Percentiles rank a stretch among this genome's conserved stretches.
These are phyloP conservation scores for Diarsia brunnea DNA, from an alignment of 2,888 invertebrate species.

Conservation along the genomic window DNA sequence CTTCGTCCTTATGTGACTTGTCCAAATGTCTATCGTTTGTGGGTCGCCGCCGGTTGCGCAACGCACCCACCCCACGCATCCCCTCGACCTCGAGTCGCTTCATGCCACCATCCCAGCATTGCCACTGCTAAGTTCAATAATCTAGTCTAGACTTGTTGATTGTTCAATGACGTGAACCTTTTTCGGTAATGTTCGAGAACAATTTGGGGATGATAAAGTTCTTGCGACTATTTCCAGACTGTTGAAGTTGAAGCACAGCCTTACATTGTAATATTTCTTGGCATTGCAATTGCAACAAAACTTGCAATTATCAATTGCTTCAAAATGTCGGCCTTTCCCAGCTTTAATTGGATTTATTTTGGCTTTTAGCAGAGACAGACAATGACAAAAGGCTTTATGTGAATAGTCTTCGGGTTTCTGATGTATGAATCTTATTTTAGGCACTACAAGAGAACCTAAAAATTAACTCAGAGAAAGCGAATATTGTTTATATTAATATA, in stretches of 20 bases:
- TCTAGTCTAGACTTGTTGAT: constrained; percentile 84
- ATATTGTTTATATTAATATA: no score
- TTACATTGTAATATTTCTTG: not conserved
- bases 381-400: not conserved
- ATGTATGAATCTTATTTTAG: not conserved
- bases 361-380: not conserved
- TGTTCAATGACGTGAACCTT: constrained; percentile 66
- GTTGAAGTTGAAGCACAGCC: not conserved
- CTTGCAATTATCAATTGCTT: not conserved
- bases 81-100: constrained; percentile 69
- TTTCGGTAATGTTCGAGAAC: constrained; percentile 44
- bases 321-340: not conserved
- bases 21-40: constrained; percentile 78
- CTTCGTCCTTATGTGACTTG: constrained; percentile 81
- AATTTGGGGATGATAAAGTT: constrained; percentile 27
- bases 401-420: not conserved
- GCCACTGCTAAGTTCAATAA: constrained; percentile 73
- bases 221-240: constrained; percentile 4
- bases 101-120: constrained; percentile 65
- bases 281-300: not conserved
- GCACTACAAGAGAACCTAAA: not conserved
- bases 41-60: constrained; percentile 81
- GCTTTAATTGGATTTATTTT: not conserved
- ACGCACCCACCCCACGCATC: constrained; percentile 71
- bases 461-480: not conserved